phyloP scores from a whole-genome alignment of 2,888 invertebrate genomes.

The Steinernema scapterisci region DNA sequence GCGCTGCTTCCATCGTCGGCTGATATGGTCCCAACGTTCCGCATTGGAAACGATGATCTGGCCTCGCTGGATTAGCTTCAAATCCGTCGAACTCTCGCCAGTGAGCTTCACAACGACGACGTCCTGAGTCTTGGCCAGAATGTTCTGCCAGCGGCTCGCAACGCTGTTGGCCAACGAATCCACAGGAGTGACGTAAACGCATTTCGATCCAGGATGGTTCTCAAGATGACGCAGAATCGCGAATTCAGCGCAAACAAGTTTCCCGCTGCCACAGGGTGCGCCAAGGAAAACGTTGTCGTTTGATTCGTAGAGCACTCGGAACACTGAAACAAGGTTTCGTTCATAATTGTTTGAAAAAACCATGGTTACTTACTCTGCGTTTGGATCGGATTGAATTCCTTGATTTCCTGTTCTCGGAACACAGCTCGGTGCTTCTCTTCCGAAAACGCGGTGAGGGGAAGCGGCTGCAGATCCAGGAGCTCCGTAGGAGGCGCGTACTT shows the following conservation, averaged over 20 bases:
- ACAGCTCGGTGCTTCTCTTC: constrained; percentile 84
- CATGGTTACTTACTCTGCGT: constrained; percentile 76
- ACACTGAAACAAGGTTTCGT: constrained; percentile 74
- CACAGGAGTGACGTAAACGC: constrained; percentile 90
- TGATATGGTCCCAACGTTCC: constrained; percentile 90
- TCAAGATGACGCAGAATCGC: constrained; percentile 86
- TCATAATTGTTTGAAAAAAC: not conserved
- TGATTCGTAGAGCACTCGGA: constrained; percentile 89
- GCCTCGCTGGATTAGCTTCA: constrained; percentile 78
- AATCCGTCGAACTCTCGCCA: constrained; percentile 94
- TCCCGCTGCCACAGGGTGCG: constrained; percentile 70
- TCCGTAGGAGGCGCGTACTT: constrained; percentile 98
- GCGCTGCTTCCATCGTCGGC: constrained; percentile 96
- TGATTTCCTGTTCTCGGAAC: constrained; percentile 80
- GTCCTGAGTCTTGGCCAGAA: constrained; percentile 77
- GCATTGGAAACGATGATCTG: constrained; percentile 90
- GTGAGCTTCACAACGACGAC: constrained; percentile 84
- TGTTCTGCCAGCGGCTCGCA: constrained; percentile 76
- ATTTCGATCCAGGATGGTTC: constrained; percentile 74
- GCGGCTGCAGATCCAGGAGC: constrained; percentile 89
- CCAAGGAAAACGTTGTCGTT: constrained; percentile 94
- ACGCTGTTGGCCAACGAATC: constrained; percentile 71
- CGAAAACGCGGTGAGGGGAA: constrained; percentile 86
- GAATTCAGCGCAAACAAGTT: constrained; percentile 90
- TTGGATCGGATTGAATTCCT: constrained; percentile 97